These are phyloP conservation scores for Ochlodes sylvanus DNA, from an alignment of 2,888 invertebrate species.

Conservation along the genomic window DNA sequence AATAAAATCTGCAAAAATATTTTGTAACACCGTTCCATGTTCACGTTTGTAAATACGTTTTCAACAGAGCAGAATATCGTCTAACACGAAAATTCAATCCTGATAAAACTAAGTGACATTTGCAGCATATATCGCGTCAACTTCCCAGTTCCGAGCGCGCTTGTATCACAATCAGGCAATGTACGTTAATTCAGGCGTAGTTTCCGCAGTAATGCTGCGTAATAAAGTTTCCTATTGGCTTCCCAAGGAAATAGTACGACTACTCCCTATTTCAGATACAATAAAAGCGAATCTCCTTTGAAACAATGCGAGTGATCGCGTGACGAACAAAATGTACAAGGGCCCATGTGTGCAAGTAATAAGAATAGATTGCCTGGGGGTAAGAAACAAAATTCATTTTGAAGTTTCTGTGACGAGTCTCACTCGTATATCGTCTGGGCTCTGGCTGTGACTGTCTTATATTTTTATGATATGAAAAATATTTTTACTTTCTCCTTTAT, in stretches of 20 bases:
- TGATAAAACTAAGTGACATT: background rate
- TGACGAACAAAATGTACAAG: slow-evolving; percentile 21
- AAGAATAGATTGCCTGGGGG: slow-evolving; percentile 8
- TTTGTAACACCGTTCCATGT: too few relatives aligned
- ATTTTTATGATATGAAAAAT: too few relatives aligned
- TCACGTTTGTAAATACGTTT: too few relatives aligned
- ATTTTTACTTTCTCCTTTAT: too few relatives aligned
- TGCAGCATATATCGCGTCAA: slow-evolving; percentile 7
- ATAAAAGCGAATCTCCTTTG: slow-evolving; percentile 11
- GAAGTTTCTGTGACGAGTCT: slow-evolving; percentile 17
- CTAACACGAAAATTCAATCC: background rate
- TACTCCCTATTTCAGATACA: background rate
- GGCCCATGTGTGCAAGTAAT: slow-evolving; percentile 17
- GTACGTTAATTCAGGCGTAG: slow-evolving; percentile 28
- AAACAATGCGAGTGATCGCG: slow-evolving; percentile 18
- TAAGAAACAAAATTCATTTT: slow-evolving; percentile 35
- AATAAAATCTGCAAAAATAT: too few relatives aligned
- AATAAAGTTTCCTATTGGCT: slow-evolving; percentile 18
- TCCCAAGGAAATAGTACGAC: background rate
- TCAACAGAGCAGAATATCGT: background rate
- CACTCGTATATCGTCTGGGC: background rate
- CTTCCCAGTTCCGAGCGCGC: slow-evolving; percentile 12
- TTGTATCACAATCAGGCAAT: slow-evolving; percentile 30
- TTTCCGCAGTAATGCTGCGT: slow-evolving; percentile 19
- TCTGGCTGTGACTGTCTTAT: too few relatives aligned